These are phyloP conservation scores for Cosmia pyralina DNA, from an alignment of 2,888 invertebrate genomes.

Conservation along the genomic window DNA sequence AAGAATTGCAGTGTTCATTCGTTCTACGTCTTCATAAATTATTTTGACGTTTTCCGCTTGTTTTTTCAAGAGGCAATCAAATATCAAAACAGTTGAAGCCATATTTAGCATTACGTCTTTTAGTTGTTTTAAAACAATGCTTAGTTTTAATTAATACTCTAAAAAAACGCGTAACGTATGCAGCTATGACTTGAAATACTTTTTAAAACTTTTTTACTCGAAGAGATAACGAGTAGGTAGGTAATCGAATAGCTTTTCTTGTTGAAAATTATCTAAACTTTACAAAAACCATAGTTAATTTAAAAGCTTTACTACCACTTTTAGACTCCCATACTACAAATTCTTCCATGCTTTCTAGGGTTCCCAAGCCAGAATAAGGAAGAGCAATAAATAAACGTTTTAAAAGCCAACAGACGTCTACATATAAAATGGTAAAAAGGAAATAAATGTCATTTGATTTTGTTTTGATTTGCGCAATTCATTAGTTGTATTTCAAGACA, in stretches of 20 bases:
- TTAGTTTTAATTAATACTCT: neutral
- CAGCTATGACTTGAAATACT: neutral
- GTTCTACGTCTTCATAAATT: neutral
- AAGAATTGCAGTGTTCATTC: constrained; percentile 16
- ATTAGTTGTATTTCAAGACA: constrained; percentile 52
- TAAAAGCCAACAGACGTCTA: constrained; percentile 18
- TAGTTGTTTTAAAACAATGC: constrained; percentile 13
- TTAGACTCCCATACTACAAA: neutral
- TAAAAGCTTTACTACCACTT: neutral
- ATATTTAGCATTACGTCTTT: constrained; percentile 10
- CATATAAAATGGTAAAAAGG: constrained; percentile 40
- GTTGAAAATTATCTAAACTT: neutral
- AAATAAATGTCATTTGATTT: constrained; percentile 58
- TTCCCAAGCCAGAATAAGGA: constrained; percentile 37
- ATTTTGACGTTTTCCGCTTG: constrained; percentile 8
- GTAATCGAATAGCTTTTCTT: neutral
- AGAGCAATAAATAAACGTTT: constrained; percentile 20
- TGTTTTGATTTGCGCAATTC: constrained; percentile 61
- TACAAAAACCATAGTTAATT: neutral
- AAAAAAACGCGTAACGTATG: neutral
- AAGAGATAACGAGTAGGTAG: neutral
- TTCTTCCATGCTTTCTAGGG: neutral
- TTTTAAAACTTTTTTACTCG: neutral
- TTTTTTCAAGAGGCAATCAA: constrained; percentile 8
- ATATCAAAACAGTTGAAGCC: constrained; percentile 1